Percentiles rank a stretch among this genome's conserved stretches.
These are phyloP conservation scores for Acrobasis repandana DNA, from an alignment of 2,888 invertebrate species.

Conservation along the genomic window DNA sequence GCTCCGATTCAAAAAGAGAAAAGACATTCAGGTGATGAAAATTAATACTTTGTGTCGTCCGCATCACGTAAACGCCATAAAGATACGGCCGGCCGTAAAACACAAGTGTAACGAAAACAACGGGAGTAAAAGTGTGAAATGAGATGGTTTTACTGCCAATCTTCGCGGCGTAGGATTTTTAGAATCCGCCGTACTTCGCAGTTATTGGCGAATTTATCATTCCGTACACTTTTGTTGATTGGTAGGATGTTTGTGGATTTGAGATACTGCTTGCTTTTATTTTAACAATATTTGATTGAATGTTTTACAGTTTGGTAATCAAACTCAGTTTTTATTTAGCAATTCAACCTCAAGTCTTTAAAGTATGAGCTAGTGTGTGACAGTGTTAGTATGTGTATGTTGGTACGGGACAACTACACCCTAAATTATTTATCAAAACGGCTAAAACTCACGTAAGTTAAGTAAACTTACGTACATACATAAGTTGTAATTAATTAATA, in stretches of 20 bases:
- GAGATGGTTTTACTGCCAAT: conserved; percentile 25
- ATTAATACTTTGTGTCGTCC: conserved; percentile 8
- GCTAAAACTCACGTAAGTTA: too few species aligned
- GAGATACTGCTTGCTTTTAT: not conserved
- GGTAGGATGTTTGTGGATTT: conserved; percentile 6
- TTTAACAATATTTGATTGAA: not conserved
- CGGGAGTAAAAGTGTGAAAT: conserved; percentile 26
- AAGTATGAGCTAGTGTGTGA: too few species aligned
- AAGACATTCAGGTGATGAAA: not conserved
- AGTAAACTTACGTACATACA: too few species aligned
- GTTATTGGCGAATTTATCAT: conserved; percentile 14
- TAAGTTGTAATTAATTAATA: too few species aligned
- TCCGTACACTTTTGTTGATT: conserved; percentile 9
- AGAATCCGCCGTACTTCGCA: conserved; percentile 3
- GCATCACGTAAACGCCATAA: conserved; percentile 25
- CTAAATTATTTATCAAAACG: too few species aligned
- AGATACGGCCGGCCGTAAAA: conserved; percentile 25
- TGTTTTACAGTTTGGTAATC: not conserved
- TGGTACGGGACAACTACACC: too few species aligned
- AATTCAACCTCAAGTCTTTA: too few species aligned
- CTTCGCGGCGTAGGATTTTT: conserved; percentile 13
- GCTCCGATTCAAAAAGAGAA: not conserved
- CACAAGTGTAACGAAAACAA: conserved; percentile 24
- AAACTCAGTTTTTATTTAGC: too few species aligned
- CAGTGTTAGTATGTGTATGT: too few species aligned